Conservation (phyloP, 2,888 invertebrate genomes). For the Trimorus sp. region DNA sequence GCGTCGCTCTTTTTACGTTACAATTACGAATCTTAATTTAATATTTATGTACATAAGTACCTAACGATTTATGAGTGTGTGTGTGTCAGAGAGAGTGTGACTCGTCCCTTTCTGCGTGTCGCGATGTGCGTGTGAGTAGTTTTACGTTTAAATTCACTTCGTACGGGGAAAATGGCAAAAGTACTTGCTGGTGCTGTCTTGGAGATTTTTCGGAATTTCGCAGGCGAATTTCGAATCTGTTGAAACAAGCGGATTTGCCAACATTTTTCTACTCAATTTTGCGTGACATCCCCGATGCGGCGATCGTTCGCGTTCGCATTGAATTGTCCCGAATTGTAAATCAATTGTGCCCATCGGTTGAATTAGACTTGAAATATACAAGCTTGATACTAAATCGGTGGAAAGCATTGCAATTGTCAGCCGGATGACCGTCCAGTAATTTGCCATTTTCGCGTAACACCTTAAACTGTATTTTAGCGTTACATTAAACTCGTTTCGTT, state of each 20-base stretch:
- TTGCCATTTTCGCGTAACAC: constrained; percentile 63
- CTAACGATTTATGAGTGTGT: constrained; percentile 53
- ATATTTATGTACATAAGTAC: constrained; percentile 66
- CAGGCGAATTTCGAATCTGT: background rate
- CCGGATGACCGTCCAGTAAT: background rate
- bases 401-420: background rate
- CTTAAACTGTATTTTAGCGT: constrained; percentile 60
- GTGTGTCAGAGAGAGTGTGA: constrained; percentile 24
- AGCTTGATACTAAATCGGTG: too few relatives aligned
- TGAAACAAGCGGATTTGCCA: too few relatives aligned
- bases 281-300: too few relatives aligned
- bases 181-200: background rate
- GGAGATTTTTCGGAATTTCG: constrained; percentile 8
- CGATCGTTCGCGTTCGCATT: too few relatives aligned
- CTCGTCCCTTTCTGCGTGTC: constrained; percentile 65
- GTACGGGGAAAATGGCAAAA: constrained; percentile 52
- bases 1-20: constrained; percentile 53
- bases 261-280: too few relatives aligned
- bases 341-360: too few relatives aligned
- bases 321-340: too few relatives aligned
- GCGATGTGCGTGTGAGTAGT: constrained; percentile 63
- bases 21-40: constrained; percentile 57
- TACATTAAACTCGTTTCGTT: constrained; percentile 65
- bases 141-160: constrained; percentile 67
- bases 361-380: too few relatives aligned